phyloP scores from a whole-genome alignment of 2,113 vertebrate genomes.

The Phylloscopus trochiloides region DNA sequence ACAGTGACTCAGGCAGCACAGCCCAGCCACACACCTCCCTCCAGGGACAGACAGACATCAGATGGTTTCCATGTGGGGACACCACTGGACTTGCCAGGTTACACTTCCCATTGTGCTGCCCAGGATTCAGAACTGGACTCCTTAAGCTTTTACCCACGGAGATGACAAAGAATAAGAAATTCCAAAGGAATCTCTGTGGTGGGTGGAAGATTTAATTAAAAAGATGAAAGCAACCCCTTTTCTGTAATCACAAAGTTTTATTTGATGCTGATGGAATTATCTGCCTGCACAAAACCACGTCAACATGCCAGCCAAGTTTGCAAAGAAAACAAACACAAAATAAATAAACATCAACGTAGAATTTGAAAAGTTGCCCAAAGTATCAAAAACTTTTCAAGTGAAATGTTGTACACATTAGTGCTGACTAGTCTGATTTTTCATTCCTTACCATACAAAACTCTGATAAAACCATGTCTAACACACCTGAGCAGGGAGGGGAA shows the following conservation, averaged over 20 bases:
- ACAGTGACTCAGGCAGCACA: background rate
- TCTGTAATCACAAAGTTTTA: background rate
- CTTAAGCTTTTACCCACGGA: background rate
- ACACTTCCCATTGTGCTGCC: background rate
- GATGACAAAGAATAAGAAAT: background rate
- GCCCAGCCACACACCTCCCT: background rate
- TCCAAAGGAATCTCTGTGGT: background rate
- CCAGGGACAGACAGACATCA: no score
- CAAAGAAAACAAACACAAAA: background rate
- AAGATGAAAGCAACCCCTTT: background rate
- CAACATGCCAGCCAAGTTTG: background rate
- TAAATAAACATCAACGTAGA: background rate
- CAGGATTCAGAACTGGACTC: background rate
- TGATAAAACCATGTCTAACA: background rate
- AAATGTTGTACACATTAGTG: background rate
- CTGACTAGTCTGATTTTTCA: background rate
- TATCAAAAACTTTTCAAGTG: background rate
- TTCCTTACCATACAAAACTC: background rate
- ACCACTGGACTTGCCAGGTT: background rate
- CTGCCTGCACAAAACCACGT: background rate
- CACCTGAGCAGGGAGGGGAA: background rate
- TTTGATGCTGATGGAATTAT: background rate
- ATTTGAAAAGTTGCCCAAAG: background rate
- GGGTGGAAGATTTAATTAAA: background rate
- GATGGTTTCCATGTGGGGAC: background rate